Evolutionary conservation across 1,140 invertebrate species (phyloP).

Genomic region (Drosophila watanabei): DNA sequence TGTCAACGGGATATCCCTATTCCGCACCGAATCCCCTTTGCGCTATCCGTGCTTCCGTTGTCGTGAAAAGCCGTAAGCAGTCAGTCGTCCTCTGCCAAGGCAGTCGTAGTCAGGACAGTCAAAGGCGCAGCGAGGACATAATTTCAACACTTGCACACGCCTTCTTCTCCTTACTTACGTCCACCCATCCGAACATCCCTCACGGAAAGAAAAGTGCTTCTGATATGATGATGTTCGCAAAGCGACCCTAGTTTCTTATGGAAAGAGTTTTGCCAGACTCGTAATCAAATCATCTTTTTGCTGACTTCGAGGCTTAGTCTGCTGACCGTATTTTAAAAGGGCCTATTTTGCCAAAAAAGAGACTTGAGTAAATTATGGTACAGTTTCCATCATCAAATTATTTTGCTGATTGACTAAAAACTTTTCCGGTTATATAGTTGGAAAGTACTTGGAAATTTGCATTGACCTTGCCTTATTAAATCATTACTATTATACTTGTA

Average conservation of each 20-base stretch:
- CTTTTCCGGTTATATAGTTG: neutral
- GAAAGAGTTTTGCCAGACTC: neutral
- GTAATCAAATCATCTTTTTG: conserved; percentile 1
- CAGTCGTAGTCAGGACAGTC: conserved; percentile 27
- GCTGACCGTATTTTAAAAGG: neutral
- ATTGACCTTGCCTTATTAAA: neutral
- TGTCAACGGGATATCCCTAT: conserved; percentile 70
- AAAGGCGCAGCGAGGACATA: conserved; percentile 45
- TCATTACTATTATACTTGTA: too few relatives aligned
- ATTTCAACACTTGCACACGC: conserved; percentile 70
- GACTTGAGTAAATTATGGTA: neutral
- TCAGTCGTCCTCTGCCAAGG: conserved; percentile 11
- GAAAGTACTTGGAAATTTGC: neutral
- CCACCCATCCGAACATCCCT: conserved; percentile 5
- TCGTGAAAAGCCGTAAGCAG: conserved; percentile 61
- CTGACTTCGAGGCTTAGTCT: neutral
- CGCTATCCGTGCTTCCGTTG: conserved; percentile 50
- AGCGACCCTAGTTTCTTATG: neutral
- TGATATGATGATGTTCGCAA: conserved; percentile 1
- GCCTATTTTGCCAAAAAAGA: neutral
- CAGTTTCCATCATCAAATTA: neutral
- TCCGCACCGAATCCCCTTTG: conserved; percentile 3
- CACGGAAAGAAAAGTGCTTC: conserved; percentile 11
- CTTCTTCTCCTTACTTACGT: conserved; percentile 45
- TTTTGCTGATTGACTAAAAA: neutral